Percentiles rank a stretch among this genome's conserved stretches.
phyloP scores from a whole-genome alignment of 2,888 invertebrate genomes.

The Drosophila subsilvestris region DNA sequence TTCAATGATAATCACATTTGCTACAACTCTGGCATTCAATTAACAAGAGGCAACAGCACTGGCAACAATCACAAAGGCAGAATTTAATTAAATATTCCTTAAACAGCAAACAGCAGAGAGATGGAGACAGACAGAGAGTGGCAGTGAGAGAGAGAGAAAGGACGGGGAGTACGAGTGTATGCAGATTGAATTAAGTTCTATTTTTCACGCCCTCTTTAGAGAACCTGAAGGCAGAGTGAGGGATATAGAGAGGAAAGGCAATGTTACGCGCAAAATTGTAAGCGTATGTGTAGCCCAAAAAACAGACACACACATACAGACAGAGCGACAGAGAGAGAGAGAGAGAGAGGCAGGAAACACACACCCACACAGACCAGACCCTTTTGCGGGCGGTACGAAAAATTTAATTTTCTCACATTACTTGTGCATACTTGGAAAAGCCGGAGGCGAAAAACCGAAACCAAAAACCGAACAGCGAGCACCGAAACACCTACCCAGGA shows the following conservation, averaged over 20 bases:
- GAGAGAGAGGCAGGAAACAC: background rate
- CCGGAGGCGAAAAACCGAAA: slow-evolving; percentile 60
- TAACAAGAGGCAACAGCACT: slow-evolving; percentile 62
- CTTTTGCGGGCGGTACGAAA: slow-evolving; percentile 69
- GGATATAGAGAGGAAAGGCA: background rate
- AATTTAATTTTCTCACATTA: slow-evolving; percentile 79
- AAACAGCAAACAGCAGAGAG: slow-evolving; percentile 23
- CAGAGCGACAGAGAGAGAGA: background rate
- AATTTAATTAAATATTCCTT: slow-evolving; percentile 65
- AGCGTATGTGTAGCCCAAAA: slow-evolving; percentile 53
- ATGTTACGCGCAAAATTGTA: slow-evolving; percentile 48
- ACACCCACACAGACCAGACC: slow-evolving; percentile 31
- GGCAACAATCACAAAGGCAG: slow-evolving; percentile 47
- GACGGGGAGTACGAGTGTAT: background rate
- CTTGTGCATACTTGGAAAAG: slow-evolving; percentile 74
- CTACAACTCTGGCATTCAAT: slow-evolving; percentile 59
- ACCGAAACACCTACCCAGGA: slow-evolving; percentile 37
- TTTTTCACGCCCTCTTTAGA: slow-evolving; percentile 41
- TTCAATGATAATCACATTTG: slow-evolving; percentile 64
- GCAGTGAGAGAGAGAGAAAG: background rate
- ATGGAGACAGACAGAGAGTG: background rate
- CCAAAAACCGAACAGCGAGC: slow-evolving; percentile 47
- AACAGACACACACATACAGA: slow-evolving; percentile 20
- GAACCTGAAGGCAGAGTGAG: background rate
- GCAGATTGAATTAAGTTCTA: slow-evolving; percentile 67